A percentile compares a stretch with the other conserved stretches of the same genome.
Evolutionary conservation across 1,140 invertebrate genomes (phyloP).

Genomic region (Aculops lycopersici): DNA sequence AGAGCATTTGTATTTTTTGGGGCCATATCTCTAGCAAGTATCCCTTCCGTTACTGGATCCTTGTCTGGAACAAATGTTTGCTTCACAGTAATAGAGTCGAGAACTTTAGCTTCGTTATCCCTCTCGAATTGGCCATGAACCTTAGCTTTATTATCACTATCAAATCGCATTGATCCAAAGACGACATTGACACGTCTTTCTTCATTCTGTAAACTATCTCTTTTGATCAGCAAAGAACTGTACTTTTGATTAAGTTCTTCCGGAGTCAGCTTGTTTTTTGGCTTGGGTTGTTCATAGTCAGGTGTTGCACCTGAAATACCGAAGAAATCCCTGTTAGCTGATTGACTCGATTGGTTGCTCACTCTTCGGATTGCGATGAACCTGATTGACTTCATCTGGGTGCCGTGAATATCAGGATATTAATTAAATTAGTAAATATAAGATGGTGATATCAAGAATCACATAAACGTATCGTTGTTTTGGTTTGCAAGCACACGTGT

Average conservation of each 20-base stretch:
- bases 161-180: conserved; percentile 8
- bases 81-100: neutral
- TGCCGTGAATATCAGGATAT: too few relatives aligned
- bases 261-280: neutral
- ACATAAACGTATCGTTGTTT: too few relatives aligned
- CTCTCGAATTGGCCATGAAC: conserved; percentile 9
- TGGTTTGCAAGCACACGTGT: too few relatives aligned
- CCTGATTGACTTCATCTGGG: too few relatives aligned
- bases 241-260: neutral
- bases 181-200: neutral
- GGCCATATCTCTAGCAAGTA: conserved; percentile 1
- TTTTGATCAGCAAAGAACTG: neutral
- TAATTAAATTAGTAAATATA: too few relatives aligned
- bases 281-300: too few relatives aligned
- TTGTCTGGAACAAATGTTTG: neutral
- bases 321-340: too few relatives aligned
- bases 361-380: too few relatives aligned
- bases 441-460: too few relatives aligned
- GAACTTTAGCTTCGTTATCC: neutral
- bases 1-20: neutral
- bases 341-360: too few relatives aligned
- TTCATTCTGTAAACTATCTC: neutral
- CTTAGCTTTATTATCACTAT: conserved; percentile 7
- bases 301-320: too few relatives aligned
- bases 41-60: neutral